Percentiles rank a stretch among this genome's conserved stretches.
Conservation (phyloP, 2,797 vertebrate species). For the Sylvia borin region DNA sequence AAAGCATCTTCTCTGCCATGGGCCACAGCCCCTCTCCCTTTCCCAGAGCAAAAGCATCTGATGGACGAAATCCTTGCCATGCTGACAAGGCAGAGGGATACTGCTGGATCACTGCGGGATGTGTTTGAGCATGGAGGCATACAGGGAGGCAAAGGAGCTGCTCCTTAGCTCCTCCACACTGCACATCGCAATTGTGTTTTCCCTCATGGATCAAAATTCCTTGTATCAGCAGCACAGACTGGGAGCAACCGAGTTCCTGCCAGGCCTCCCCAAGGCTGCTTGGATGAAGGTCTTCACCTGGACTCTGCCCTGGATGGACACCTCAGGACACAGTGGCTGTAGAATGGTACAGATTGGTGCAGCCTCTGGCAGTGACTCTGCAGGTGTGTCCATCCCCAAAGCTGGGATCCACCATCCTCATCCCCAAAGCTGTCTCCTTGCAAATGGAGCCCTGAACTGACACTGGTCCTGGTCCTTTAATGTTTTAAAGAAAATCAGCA, state of each 20-base stretch:
- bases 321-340: not conserved
- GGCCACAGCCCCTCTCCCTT: not conserved
- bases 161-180: not conserved
- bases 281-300: not conserved
- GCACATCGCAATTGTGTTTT: not conserved
- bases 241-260: not conserved
- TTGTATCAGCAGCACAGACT: not conserved
- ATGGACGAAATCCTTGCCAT: not conserved
- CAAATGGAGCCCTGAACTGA: not conserved
- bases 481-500: not conserved
- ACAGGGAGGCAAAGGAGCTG: not conserved
- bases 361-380: not conserved
- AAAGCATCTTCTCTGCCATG: not conserved
- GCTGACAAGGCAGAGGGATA: not conserved
- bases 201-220: not conserved
- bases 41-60: not conserved
- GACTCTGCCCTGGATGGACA: not conserved
- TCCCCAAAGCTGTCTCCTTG: not conserved
- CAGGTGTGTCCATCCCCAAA: not conserved
- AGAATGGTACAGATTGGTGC: not conserved
- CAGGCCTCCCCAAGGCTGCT: not conserved
- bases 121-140: not conserved
- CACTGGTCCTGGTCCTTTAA: not conserved
- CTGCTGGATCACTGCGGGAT: not conserved
- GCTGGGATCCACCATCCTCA: not conserved